Evolutionary conservation across 2,888 invertebrate species (phyloP).

Genomic region (Meiosimyza platycephala): DNA sequence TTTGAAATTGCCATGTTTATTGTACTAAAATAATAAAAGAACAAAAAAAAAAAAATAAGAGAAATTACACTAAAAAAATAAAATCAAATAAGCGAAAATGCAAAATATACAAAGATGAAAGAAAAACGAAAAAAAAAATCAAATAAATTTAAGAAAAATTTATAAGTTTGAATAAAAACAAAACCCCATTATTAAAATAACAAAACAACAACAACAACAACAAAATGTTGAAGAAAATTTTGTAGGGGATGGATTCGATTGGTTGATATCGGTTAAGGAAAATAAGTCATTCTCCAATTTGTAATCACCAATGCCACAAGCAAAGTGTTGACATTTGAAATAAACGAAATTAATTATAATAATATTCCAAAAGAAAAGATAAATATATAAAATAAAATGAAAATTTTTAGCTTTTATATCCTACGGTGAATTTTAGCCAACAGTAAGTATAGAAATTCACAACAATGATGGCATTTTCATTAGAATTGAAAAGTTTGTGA

Average conservation of each 20-base stretch:
- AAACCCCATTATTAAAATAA: too few relatives aligned
- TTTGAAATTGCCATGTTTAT: conserved; percentile 29
- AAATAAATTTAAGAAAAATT: neutral
- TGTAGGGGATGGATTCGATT: too few relatives aligned
- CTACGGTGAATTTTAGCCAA: too few relatives aligned
- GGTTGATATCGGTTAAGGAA: too few relatives aligned
- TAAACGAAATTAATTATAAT: conserved; percentile 28
- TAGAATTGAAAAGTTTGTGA: too few relatives aligned
- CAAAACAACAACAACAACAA: too few relatives aligned
- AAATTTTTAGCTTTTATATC: too few relatives aligned
- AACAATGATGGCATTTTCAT: too few relatives aligned
- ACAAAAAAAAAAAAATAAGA: conserved; percentile 24
- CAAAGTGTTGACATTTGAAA: conserved; percentile 26
- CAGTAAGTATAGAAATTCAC: too few relatives aligned
- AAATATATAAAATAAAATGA: neutral
- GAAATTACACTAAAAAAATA: conserved; percentile 17
- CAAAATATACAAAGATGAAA: conserved; percentile 12
- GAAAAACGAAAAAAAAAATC: conserved; percentile 19
- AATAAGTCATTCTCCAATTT: neutral
- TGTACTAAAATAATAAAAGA: conserved; percentile 33
- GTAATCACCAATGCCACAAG: conserved; percentile 15
- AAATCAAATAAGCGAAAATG: conserved; percentile 28
- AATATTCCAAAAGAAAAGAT: neutral
- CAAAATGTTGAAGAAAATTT: too few relatives aligned
- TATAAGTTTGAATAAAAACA: too few relatives aligned